Base-by-base conservation (phyloP, 2,113 vertebrate genomes). In the Forbesichthys agassizii region DNA sequence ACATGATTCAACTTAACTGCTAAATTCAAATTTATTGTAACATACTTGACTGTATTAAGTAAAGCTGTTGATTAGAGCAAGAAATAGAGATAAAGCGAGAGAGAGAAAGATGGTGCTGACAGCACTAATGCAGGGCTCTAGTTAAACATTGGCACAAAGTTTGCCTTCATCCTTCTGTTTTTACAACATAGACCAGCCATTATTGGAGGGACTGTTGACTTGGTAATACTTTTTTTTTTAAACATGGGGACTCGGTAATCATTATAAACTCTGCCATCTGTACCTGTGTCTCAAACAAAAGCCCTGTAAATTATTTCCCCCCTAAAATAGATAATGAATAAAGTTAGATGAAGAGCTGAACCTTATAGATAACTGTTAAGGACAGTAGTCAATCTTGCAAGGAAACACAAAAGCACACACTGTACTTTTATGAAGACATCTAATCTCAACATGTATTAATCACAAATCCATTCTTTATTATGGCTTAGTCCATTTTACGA, bases 161-260 rank as follows among this genome's bases (percentile, higher is more conserved):
- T 98, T 97, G 95, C 94, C 84, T 94, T 96, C 86, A 80, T 84
- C 98, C 97, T 94, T 97, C 97, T 99, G 97, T 98, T 98, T 98
- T 98, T 96, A 96, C 92, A 83, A 94, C 90, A 73, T 93, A 95
- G 95, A 84, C 92, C 83, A 77, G 92, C 92, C 91, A 93, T 93
- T 95, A 95, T 95, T 96, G 94, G 92, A 90, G 92, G 89, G 95
- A 92, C 93, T 99, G 97, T 99, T 99, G 96, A 99, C 97, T 96
- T 95, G 96, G 98, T 94, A 98, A 99, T 98, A 98, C 98, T 98
- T 95, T 95, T 96, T 98, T 96, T 97, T 96, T 27, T 27, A 27
- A 95, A 95, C 93, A 93, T 94, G 93, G 92, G 94, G 94, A 96
- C 96, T 97, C 95, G 96, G 96, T 97, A 98, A 97, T 98, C 96